These are phyloP conservation scores for Bufo bufo DNA, from an alignment of 2,113 vertebrate species.

Conservation along the genomic window DNA sequence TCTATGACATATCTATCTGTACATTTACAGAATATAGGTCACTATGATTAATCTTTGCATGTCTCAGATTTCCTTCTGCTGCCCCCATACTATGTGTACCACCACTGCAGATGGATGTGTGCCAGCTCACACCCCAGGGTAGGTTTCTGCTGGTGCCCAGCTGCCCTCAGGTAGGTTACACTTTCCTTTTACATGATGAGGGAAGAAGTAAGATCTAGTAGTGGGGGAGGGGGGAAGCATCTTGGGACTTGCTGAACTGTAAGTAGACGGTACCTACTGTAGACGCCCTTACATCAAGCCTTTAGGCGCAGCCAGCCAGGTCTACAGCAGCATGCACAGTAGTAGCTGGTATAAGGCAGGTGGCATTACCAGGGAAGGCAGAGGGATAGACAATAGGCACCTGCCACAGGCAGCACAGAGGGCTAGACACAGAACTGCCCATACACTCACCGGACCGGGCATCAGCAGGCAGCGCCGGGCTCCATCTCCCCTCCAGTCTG, in stretches of 20 bases:
- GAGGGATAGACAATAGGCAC: neutral
- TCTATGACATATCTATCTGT: neutral
- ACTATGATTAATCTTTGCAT: neutral
- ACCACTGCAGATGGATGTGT: slow-evolving; percentile 22
- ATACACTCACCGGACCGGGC: neutral
- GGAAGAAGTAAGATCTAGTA: neutral
- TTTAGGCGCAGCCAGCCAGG: neutral
- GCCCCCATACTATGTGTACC: neutral
- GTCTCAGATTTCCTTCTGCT: neutral
- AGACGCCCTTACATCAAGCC: slow-evolving; percentile 4
- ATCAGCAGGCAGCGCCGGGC: slow-evolving; percentile 30
- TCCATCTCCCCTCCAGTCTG: slow-evolving; percentile 22
- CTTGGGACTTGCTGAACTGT: neutral
- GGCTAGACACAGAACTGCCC: neutral
- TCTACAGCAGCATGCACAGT: neutral
- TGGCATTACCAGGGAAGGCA: neutral
- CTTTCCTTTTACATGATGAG: slow-evolving; percentile 12
- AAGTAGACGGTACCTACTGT: neutral
- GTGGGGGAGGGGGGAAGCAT: slow-evolving; percentile 3
- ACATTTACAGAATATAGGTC: neutral
- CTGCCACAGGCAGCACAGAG: neutral
- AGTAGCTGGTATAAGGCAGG: neutral
- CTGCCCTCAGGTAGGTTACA: slow-evolving; percentile 45
- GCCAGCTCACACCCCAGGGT: slow-evolving; percentile 15
- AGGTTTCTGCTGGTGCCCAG: slow-evolving; percentile 21